Conservation (phyloP, 2,888 invertebrate genomes). For the Coelinius sp. region DNA sequence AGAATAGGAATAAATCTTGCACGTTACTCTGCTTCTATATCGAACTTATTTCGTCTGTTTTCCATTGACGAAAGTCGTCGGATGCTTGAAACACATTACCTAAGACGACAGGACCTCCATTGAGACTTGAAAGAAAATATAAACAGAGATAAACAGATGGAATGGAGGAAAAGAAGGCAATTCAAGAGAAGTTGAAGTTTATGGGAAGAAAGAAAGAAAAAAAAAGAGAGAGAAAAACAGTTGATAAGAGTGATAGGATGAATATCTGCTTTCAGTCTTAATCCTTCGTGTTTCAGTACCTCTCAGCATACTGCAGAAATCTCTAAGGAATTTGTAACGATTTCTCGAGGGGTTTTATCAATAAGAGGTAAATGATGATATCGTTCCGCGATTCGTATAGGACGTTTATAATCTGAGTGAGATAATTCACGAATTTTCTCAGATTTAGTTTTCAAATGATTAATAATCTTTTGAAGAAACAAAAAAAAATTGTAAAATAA, state of each 20-base stretch:
- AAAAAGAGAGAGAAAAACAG: background rate
- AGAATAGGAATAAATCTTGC: background rate
- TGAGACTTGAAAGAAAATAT: background rate
- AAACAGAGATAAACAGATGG: background rate
- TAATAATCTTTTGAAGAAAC: background rate
- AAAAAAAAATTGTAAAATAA: too few species aligned
- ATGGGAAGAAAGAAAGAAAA: background rate
- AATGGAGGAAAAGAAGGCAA: background rate
- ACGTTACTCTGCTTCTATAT: background rate
- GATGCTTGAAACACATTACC: conserved; percentile 17
- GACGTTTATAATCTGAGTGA: too few species aligned
- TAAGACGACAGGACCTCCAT: background rate
- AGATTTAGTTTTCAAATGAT: background rate
- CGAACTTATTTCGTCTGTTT: background rate
- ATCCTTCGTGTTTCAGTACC: background rate
- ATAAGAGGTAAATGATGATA: too few species aligned
- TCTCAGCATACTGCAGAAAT: background rate
- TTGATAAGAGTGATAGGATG: conserved; percentile 6
- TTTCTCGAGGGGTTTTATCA: too few species aligned
- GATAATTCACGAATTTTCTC: too few species aligned
- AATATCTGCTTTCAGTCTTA: conserved; percentile 4
- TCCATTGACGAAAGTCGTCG: background rate
- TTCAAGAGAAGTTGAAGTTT: conserved; percentile 11
- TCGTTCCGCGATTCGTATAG: too few species aligned
- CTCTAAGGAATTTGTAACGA: background rate